A percentile compares a stretch with the other conserved stretches of the same genome.
phyloP scores from a whole-genome alignment of 2,797 vertebrate species.

The Acrocephalus scirpaceus region DNA sequence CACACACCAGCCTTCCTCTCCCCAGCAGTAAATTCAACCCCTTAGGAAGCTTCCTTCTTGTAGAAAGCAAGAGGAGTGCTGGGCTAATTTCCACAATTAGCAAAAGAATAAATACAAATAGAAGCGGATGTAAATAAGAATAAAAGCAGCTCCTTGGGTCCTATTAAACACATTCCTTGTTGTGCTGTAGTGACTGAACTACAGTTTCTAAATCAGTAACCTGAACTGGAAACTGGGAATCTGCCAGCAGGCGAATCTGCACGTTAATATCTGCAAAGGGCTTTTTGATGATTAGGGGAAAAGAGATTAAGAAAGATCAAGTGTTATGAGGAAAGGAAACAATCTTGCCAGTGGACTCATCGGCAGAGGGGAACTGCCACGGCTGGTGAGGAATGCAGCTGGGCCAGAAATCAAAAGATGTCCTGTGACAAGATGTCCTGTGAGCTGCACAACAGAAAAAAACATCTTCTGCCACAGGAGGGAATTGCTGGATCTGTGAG shows the following conservation, averaged over 20 bases:
- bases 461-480: neutral
- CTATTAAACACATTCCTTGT: neutral
- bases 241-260: neutral
- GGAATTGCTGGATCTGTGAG: neutral
- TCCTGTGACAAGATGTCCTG: neutral
- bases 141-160: neutral
- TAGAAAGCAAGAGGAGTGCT: neutral
- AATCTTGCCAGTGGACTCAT: neutral
- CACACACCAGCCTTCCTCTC: neutral
- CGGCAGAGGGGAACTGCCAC: neutral
- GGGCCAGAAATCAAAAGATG: neutral
- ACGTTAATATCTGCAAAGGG: neutral
- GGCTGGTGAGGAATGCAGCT: neutral
- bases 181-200: neutral
- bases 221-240: neutral
- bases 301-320: neutral
- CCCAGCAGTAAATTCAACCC: neutral
- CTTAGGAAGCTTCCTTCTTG: neutral
- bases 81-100: neutral
- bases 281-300: neutral
- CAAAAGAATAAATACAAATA: neutral
- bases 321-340: neutral
- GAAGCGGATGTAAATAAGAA: neutral
- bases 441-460: neutral
- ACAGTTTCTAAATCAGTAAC: neutral